These are phyloP conservation scores for Pachypanchax playfairii DNA, from an alignment of 2,113 vertebrate genomes.

Conservation along the genomic window DNA sequence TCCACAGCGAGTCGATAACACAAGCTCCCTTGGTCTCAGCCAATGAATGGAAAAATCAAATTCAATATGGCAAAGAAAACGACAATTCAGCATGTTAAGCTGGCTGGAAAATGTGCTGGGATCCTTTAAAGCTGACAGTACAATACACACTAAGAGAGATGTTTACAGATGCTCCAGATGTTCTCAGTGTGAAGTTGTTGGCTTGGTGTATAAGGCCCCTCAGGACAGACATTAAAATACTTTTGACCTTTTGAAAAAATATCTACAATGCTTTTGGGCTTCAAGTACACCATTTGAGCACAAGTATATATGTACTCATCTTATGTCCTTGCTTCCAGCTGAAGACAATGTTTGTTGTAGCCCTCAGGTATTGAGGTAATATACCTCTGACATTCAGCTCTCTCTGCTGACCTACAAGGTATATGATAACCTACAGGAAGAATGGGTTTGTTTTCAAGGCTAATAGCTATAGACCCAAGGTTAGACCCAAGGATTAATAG, in stretches of 20 bases:
- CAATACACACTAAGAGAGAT: neutral
- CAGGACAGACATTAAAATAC: neutral
- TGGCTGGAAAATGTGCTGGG: neutral
- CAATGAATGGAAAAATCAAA: conserved; percentile 43
- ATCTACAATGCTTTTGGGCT: conserved; percentile 14
- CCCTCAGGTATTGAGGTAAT: conserved; percentile 31
- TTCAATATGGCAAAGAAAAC: conserved; percentile 12
- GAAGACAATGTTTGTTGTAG: conserved; percentile 41
- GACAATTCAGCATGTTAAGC: neutral
- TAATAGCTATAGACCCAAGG: no score
- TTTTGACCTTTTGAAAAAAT: conserved; percentile 27
- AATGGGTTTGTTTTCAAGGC: conserved; percentile 54
- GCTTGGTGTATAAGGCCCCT: neutral
- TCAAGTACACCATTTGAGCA: conserved; percentile 9
- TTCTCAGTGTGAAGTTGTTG: neutral
- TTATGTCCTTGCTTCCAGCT: conserved; percentile 32
- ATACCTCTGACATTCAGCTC: conserved; percentile 45
- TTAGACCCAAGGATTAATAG: conserved; percentile 30
- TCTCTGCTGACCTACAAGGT: conserved; percentile 56
- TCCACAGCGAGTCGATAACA: conserved; percentile 61
- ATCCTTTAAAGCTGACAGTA: neutral
- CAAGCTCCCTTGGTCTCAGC: conserved; percentile 34
- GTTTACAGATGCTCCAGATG: neutral
- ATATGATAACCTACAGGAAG: conserved; percentile 60
- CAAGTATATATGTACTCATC: conserved; percentile 19